Evolutionary conservation across 2,113 vertebrate species (phyloP).

Genomic region (Paradoxurus hermaphroditus): DNA sequence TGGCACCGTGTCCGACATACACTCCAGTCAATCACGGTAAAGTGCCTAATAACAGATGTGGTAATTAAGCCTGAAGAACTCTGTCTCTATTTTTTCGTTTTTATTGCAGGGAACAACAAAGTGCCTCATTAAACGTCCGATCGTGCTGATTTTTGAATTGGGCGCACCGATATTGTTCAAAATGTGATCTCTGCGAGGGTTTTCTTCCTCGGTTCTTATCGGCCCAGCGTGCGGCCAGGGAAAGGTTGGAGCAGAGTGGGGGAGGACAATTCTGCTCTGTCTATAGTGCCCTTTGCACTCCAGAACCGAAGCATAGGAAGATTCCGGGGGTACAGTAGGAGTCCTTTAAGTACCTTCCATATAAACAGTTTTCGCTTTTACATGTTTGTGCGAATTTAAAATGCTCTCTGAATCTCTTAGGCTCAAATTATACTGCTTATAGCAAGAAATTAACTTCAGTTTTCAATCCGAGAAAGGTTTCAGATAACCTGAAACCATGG

Average conservation of each 20-base stretch:
- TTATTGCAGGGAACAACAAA: conserved; percentile 80
- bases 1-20: conserved; percentile 78
- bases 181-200: conserved; percentile 56
- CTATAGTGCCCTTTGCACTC: conserved; percentile 12
- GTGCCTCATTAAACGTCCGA: conserved; percentile 79
- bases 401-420: conserved; percentile 48
- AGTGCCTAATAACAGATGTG: conserved; percentile 84
- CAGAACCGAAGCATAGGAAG: not conserved
- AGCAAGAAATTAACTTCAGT: conserved; percentile 65
- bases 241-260: not conserved
- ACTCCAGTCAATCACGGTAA: conserved; percentile 85
- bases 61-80: conserved; percentile 83
- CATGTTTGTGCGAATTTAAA: conserved; percentile 57
- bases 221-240: not conserved
- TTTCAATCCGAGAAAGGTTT: conserved; percentile 67
- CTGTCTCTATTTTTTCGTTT: conserved; percentile 78
- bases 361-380: conserved; percentile 61
- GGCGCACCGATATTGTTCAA: conserved; percentile 61
- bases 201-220: conserved; percentile 5
- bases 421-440: conserved; percentile 61
- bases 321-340: conserved; percentile 27
- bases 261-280: not conserved
- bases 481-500: conserved; percentile 67
- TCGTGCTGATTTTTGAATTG: conserved; percentile 65
- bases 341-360: conserved; percentile 42